Evolutionary conservation across 2,797 vertebrate genomes (phyloP).

Genomic region (Picus viridis): DNA sequence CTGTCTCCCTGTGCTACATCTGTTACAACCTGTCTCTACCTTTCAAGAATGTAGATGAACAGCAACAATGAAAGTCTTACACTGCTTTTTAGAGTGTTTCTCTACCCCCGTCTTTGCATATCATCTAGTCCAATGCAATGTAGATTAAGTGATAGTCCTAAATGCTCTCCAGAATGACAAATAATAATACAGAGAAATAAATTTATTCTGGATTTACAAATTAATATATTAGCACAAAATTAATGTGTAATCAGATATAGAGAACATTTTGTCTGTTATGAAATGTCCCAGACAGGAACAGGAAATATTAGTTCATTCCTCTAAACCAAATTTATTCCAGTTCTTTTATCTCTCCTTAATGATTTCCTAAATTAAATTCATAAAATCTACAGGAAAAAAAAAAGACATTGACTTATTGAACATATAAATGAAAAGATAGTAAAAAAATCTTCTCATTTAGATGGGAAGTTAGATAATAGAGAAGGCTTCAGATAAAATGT

Average conservation of each 20-base stretch:
- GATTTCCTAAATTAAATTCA: not conserved
- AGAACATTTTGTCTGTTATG: not conserved
- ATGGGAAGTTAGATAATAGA: not conserved
- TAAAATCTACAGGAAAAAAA: not conserved
- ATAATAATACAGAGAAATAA: not conserved
- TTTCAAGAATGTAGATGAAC: accelerated
- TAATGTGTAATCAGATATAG: not conserved
- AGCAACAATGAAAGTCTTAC: not conserved
- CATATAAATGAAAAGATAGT: not conserved
- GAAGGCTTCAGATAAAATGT: not conserved
- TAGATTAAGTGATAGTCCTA: not conserved
- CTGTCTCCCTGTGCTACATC: not conserved
- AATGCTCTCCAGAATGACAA: not conserved
- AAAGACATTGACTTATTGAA: not conserved
- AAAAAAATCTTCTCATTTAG: not conserved
- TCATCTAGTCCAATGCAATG: not conserved
- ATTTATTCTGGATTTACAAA: not conserved
- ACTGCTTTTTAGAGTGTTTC: not conserved
- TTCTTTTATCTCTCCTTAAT: not conserved
- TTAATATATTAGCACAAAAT: not conserved
- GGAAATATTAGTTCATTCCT: not conserved
- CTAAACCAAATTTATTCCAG: not conserved
- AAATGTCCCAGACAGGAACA: not conserved
- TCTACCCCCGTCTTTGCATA: not conserved
- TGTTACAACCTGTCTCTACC: no score